Evolutionary conservation across 2,113 vertebrate species (phyloP).

Genomic region (Crotalus helleri): DNA sequence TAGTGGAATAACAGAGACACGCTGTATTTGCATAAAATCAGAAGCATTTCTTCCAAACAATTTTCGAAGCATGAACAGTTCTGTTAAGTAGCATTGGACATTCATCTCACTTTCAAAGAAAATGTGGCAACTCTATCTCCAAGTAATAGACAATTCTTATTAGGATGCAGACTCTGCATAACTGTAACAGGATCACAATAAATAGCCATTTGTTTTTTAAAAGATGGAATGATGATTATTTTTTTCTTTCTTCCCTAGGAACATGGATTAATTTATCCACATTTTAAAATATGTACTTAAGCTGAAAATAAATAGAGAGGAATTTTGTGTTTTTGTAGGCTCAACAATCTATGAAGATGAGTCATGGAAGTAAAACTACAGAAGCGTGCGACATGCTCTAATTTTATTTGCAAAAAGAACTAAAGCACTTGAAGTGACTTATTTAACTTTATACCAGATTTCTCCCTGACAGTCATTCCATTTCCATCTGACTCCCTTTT

Average conservation of each 20-base stretch:
- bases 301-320: neutral
- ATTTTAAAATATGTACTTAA: slow-evolving; percentile 8
- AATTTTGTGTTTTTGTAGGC: neutral
- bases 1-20: neutral
- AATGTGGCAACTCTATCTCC: neutral
- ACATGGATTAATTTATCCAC: slow-evolving; percentile 13
- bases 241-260: neutral
- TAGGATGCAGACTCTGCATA: neutral
- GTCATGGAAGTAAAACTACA: neutral
- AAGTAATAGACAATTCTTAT: neutral
- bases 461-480: neutral
- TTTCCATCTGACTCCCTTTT: neutral
- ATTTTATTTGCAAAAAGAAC: neutral
- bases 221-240: neutral
- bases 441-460: neutral
- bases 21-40: neutral
- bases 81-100: slow-evolving; percentile 11
- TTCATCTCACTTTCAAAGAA: slow-evolving; percentile 5
- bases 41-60: neutral
- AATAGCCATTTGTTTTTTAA: neutral
- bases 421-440: neutral
- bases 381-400: neutral
- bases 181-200: neutral
- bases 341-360: neutral
- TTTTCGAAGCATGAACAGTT: neutral